Evolutionary conservation across 2,797 vertebrate genomes (phyloP).

Genomic region (Coilia nasus): DNA sequence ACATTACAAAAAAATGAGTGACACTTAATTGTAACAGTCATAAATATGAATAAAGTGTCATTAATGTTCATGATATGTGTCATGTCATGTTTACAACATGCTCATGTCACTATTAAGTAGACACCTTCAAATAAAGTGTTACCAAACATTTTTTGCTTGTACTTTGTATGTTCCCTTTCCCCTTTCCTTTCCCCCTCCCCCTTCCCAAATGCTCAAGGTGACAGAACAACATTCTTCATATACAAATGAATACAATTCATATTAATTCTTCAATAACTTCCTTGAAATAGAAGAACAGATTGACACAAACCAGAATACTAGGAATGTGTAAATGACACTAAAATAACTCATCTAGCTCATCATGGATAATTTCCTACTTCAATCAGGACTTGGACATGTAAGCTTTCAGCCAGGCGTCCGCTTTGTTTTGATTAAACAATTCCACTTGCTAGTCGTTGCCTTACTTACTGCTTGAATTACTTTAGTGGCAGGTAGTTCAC

Average conservation of each 20-base stretch:
- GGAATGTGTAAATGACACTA: background rate
- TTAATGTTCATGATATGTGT: no score
- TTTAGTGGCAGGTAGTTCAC: slow-evolving; percentile 10
- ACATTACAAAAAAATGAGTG: no score
- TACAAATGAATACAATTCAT: background rate
- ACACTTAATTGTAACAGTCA: no score
- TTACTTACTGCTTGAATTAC: slow-evolving; percentile 37
- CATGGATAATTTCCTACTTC: background rate
- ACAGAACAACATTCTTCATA: background rate
- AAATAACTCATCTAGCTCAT: background rate
- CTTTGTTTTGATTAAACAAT: slow-evolving; percentile 39
- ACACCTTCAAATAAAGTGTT: no score
- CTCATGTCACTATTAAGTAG: no score
- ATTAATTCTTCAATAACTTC: background rate
- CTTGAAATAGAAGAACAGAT: background rate
- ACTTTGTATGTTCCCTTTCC: no score
- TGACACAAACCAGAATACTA: background rate
- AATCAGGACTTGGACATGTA: background rate
- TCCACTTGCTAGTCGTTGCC: slow-evolving; percentile 32
- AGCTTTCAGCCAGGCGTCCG: background rate
- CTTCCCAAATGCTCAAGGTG: background rate
- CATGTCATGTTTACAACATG: no score
- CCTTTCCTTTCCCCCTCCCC: no score
- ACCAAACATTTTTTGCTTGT: no score
- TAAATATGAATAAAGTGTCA: no score